Evolutionary conservation across 2,888 invertebrate species (phyloP).

Genomic region (Nomada hirtipes): DNA sequence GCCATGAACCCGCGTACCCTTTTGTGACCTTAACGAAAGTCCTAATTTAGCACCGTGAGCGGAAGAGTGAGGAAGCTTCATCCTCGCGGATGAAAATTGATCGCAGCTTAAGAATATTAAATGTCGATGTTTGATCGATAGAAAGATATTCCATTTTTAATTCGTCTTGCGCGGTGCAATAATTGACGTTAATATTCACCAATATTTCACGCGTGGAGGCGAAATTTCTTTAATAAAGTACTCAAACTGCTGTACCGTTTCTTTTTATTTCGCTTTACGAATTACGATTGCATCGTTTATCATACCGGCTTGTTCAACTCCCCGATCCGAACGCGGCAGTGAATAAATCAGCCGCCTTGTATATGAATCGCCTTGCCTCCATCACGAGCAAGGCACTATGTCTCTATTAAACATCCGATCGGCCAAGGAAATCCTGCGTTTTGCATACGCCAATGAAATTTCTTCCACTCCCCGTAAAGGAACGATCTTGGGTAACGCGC

Average conservation of each 20-base stretch:
- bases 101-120: too few species aligned
- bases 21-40: constrained; percentile 19
- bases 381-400: constrained; percentile 13
- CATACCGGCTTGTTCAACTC: neutral
- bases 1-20: constrained; percentile 64
- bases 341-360: constrained; percentile 29
- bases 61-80: neutral
- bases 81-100: neutral
- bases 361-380: constrained; percentile 23
- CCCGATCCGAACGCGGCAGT: neutral
- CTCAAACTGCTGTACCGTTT: neutral
- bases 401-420: constrained; percentile 35
- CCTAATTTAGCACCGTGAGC: too few species aligned
- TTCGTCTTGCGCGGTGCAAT: neutral
- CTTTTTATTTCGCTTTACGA: neutral
- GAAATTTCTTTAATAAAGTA: neutral
- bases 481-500: constrained; percentile 10
- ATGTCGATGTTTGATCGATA: neutral
- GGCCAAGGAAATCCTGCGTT: constrained; percentile 17
- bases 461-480: constrained; percentile 13
- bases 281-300: neutral
- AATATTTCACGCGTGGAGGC: neutral
- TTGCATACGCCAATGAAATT: constrained; percentile 34
- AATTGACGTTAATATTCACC: neutral
- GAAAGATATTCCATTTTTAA: neutral